Conservation (phyloP, 2,888 invertebrate genomes). For the Petrolisthes cinctipes region DNA sequence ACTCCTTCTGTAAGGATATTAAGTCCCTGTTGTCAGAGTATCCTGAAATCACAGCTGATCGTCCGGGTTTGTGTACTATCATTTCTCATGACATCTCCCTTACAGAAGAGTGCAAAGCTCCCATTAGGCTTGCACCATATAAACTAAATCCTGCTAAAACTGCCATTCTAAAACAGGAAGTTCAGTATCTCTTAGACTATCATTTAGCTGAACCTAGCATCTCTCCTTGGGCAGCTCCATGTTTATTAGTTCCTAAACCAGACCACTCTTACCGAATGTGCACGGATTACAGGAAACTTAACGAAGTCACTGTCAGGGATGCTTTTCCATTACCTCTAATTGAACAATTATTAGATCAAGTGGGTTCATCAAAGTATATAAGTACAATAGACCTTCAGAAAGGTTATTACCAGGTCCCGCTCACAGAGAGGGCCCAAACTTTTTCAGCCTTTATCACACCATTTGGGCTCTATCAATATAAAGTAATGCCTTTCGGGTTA, state of each 20-base stretch:
- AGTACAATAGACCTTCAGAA: background rate
- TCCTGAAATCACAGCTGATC: background rate
- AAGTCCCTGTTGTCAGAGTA: background rate
- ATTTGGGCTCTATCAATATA: constrained; percentile 39
- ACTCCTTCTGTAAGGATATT: too few species aligned
- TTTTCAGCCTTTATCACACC: constrained; percentile 36
- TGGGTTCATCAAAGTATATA: background rate
- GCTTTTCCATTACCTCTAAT: constrained; percentile 16
- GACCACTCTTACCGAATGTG: background rate
- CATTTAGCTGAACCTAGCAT: constrained; percentile 2
- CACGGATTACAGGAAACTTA: constrained; percentile 20
- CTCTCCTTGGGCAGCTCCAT: constrained; percentile 22
- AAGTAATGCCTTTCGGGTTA: constrained; percentile 39
- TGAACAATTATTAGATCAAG: constrained; percentile 6
- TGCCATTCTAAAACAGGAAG: background rate
- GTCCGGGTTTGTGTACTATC: background rate
- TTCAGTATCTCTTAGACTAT: constrained; percentile 5
- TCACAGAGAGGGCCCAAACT: constrained; percentile 10
- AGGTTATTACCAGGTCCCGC: background rate
- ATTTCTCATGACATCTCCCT: background rate
- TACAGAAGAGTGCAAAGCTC: background rate
- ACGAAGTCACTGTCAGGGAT: constrained; percentile 7
- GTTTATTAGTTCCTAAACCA: constrained; percentile 26
- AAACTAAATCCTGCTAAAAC: constrained; percentile 18
- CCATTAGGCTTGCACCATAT: background rate